Percentiles rank a stretch among this genome's conserved stretches.
Conservation (phyloP, 2,888 invertebrate genomes). For the Hydriomena furcata region DNA sequence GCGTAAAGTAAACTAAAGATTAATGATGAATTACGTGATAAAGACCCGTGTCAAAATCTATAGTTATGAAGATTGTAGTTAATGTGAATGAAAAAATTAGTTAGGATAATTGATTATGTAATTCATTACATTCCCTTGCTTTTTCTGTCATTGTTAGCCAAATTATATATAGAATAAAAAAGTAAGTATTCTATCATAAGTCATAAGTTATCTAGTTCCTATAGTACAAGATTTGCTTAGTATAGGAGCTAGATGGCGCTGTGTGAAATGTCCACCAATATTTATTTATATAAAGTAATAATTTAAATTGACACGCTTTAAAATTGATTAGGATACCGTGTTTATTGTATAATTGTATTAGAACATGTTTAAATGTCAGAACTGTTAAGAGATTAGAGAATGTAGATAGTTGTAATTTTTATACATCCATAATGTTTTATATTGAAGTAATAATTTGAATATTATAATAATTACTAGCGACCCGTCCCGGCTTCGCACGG, state of each 20-base stretch:
- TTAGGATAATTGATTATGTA: slow-evolving; percentile 1
- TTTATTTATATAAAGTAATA: neutral
- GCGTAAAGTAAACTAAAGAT: no score
- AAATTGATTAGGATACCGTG: slow-evolving; percentile 1
- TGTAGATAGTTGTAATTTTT: slow-evolving; percentile 24
- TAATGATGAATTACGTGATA: no score
- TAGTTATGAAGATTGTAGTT: neutral
- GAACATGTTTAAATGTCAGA: slow-evolving; percentile 8
- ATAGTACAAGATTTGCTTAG: no score
- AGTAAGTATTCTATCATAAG: no score
- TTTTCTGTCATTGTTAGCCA: slow-evolving; percentile 3
- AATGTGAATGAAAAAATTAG: neutral
- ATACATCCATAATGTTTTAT: slow-evolving; percentile 2
- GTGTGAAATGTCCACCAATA: no score
- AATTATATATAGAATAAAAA: slow-evolving; percentile 3
- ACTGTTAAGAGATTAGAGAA: slow-evolving; percentile 15
- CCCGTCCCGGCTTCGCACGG: no score
- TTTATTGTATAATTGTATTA: slow-evolving; percentile 1
- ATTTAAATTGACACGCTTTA: slow-evolving; percentile 8
- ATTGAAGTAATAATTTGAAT: no score
- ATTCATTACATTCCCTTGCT: slow-evolving; percentile 11
- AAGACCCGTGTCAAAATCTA: no score
- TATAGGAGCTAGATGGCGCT: no score
- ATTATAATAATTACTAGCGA: no score
- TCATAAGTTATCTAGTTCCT: no score